Base-by-base conservation (phyloP, 2,113 vertebrate genomes). In the Leptodactylus fuscus region DNA sequence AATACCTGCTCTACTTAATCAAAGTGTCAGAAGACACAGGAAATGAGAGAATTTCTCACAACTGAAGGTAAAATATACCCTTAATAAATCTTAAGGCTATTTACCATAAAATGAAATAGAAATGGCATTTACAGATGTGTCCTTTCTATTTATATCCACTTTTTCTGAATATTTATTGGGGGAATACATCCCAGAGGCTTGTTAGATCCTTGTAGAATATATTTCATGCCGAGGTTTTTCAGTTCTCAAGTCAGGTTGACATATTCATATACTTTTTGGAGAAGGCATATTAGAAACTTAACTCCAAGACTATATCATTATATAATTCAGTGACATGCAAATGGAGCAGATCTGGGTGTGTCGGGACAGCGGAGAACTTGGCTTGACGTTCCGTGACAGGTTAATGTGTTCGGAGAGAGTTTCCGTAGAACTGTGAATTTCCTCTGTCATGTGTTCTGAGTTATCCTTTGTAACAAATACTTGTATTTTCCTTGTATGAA, bases 61-160 rank as follows among this genome's bases (percentile, higher is more conserved):
- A 38, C 38, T 62, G 58, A 44, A 60, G 53, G 53, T 80, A 80
- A 80, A 80, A 80, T 80, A 80, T 58, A 60, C 55, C 55, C 77
- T 62, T 80, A 80, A 80, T 80, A 80, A 80, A 62, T 80, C 77
- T 80, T 80, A 24, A 58, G 77, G 55, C 77, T 80, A 60, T 80
- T 80, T 80, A 80, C 77, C 77, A 80, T 80, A 80, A 62, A 62
- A 80, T 80, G 38, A 80, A 80, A 80, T 80, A 44, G 53, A 60
- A 80, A 80, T 80, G 77, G 22, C 77, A 62, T 80, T 62, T 62
- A 62, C 55, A 80, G 77, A 80, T 62, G 36, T 80, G 53, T 80
- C 13, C 36, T 58, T 80, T 80, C 77, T 80, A 80, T 80, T 80
- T 80, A 41, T 80, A 80, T 44, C 76, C 22, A n/a, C 34, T 44